Conservation (phyloP, 2,113 vertebrate species). For the Tursiops truncatus region DNA sequence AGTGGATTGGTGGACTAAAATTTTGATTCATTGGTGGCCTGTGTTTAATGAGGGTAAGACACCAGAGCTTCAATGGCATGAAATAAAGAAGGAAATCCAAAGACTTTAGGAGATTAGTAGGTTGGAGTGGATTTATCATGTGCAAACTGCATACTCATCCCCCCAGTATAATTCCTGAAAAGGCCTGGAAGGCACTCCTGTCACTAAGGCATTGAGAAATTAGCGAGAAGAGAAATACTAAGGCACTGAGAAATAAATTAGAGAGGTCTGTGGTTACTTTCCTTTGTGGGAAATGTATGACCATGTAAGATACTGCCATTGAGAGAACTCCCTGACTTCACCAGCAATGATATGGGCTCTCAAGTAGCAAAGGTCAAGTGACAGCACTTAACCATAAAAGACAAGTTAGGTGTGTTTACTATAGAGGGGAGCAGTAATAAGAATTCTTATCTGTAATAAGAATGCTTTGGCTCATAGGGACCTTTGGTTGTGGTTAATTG, state of each 20-base stretch:
- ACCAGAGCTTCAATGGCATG: neutral
- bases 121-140: neutral
- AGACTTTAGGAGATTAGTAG: neutral
- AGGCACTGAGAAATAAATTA: neutral
- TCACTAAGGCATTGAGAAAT: neutral
- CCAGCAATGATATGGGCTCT: neutral
- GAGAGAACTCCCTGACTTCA: slow-evolving; percentile 10
- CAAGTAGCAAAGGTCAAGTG: neutral
- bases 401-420: neutral
- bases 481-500: slow-evolving; percentile 2
- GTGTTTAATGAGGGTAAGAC: neutral
- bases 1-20: neutral
- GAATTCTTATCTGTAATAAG: neutral
- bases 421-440: neutral
- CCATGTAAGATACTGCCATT: neutral
- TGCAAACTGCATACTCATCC: neutral
- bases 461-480: neutral
- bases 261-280: neutral
- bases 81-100: neutral
- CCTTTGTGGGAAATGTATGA: neutral
- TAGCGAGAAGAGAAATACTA: no score
- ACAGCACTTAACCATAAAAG: neutral
- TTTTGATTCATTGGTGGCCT: neutral
- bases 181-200: neutral
- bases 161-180: neutral